Percentiles rank a stretch among this genome's conserved stretches.
phyloP scores from a whole-genome alignment of 2,888 invertebrate species.

The Phlogophora meticulosa region DNA sequence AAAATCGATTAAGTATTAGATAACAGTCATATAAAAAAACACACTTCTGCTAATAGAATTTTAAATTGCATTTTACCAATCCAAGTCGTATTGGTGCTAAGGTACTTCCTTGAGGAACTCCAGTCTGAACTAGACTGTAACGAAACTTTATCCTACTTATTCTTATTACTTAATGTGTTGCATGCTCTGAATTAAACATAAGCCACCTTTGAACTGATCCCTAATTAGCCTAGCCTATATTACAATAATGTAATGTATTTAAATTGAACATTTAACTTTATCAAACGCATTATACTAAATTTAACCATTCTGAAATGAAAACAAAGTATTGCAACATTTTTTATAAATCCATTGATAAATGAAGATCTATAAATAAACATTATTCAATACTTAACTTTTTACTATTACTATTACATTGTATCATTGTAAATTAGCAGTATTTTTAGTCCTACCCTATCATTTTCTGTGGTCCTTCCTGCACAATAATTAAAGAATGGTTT shows the following conservation, averaged over 20 bases:
- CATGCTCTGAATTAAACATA: constrained; percentile 21
- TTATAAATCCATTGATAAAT: neutral
- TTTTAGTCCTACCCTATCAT: too few relatives aligned
- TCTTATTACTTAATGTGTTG: neutral
- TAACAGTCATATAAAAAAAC: neutral
- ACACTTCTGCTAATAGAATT: neutral
- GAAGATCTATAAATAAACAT: neutral
- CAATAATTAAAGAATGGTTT: neutral
- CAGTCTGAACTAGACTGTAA: constrained; percentile 1
- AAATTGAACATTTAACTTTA: constrained; percentile 23
- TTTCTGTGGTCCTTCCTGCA: too few relatives aligned
- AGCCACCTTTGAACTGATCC: constrained; percentile 14
- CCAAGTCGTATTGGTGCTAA: constrained; percentile 3
- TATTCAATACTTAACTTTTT: neutral
- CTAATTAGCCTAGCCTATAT: constrained; percentile 21
- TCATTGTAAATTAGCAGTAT: too few relatives aligned
- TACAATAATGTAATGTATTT: constrained; percentile 19
- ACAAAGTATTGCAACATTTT: constrained; percentile 31
- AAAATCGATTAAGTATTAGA: constrained; percentile 15
- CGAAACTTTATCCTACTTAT: constrained; percentile 4
- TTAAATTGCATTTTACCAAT: neutral
- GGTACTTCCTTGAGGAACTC: constrained; percentile 28
- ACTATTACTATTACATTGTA: too few relatives aligned
- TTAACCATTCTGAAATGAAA: constrained; percentile 28
- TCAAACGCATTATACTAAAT: constrained; percentile 10